Percentiles rank a stretch among this genome's conserved stretches.
Conservation (phyloP, 2,113 vertebrate species). For the Scomber scombrus region DNA sequence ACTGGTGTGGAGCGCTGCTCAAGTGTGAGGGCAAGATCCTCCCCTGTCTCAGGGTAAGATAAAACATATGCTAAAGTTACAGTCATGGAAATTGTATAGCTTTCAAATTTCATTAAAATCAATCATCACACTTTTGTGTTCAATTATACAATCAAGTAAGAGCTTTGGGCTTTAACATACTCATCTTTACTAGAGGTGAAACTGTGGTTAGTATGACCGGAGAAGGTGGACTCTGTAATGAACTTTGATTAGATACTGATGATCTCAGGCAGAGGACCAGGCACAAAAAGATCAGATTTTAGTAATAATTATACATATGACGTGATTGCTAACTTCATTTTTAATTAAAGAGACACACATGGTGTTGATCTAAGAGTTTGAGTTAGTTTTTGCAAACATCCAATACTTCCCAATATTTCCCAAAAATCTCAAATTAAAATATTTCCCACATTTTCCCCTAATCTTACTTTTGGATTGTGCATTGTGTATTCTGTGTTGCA, state of each 20-base stretch:
- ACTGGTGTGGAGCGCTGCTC: conserved; percentile 75
- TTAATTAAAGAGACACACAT: background rate
- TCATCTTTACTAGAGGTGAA: background rate
- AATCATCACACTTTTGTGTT: conserved; percentile 2
- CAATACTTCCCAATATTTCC: too few relatives aligned
- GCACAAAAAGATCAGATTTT: too few relatives aligned
- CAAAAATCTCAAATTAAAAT: background rate
- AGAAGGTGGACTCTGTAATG: background rate
- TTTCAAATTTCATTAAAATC: background rate
- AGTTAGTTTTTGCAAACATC: background rate
- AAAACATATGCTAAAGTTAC: background rate
- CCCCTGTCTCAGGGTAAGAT: conserved; percentile 80
- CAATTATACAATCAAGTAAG: background rate
- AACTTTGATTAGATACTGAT: background rate
- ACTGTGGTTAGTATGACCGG: background rate
- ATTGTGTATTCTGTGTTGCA: conserved; percentile 38
- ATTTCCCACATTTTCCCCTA: background rate
- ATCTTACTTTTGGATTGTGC: background rate
- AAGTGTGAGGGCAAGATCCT: conserved; percentile 77
- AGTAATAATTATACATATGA: too few relatives aligned
- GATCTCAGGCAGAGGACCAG: background rate
- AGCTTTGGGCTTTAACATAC: background rate
- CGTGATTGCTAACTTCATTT: background rate
- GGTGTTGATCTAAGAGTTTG: background rate
- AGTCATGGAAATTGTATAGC: too few relatives aligned